Evolutionary conservation across 2,888 invertebrate genomes (phyloP).

Genomic region (Microplitis manilae): DNA sequence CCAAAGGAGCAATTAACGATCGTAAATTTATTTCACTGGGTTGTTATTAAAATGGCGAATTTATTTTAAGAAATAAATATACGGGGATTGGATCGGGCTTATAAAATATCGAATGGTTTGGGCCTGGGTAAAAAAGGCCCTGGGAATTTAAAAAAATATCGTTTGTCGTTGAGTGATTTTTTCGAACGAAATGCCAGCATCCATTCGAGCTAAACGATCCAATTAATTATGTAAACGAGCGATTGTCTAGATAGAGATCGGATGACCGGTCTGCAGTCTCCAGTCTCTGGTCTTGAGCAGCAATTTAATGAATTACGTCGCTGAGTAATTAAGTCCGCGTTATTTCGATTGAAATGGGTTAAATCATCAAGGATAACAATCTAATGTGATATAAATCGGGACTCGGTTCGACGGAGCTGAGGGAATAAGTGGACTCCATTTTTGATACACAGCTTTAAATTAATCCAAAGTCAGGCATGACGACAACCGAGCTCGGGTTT

Average conservation of each 20-base stretch:
- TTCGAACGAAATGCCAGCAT: background rate
- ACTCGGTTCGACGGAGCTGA: slow-evolving; percentile 46
- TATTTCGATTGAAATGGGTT: slow-evolving; percentile 35
- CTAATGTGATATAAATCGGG: slow-evolving; percentile 63
- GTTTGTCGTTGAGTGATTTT: background rate
- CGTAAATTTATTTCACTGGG: slow-evolving; percentile 57
- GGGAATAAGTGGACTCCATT: slow-evolving; percentile 39
- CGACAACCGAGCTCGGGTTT: slow-evolving; percentile 24
- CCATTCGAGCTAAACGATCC: slow-evolving; percentile 20
- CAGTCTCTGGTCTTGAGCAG: slow-evolving; percentile 25
- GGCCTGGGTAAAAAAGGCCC: no score
- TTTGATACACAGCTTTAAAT: slow-evolving; percentile 46
- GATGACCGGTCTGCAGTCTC: slow-evolving; percentile 34
- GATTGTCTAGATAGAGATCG: slow-evolving; percentile 39
- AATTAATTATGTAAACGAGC: slow-evolving; percentile 45
- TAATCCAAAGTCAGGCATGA: slow-evolving; percentile 41
- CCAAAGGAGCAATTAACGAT: slow-evolving; percentile 64
- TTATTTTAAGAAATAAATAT: no score
- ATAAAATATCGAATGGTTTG: no score
- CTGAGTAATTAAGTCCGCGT: slow-evolving; percentile 43
- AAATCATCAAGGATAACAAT: slow-evolving; percentile 57
- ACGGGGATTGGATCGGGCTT: no score
- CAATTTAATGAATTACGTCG: slow-evolving; percentile 30
- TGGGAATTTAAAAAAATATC: background rate
- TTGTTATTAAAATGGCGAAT: background rate